Conservation (phyloP, 2,797 vertebrate genomes). For the Falco novaeseelandiae region DNA sequence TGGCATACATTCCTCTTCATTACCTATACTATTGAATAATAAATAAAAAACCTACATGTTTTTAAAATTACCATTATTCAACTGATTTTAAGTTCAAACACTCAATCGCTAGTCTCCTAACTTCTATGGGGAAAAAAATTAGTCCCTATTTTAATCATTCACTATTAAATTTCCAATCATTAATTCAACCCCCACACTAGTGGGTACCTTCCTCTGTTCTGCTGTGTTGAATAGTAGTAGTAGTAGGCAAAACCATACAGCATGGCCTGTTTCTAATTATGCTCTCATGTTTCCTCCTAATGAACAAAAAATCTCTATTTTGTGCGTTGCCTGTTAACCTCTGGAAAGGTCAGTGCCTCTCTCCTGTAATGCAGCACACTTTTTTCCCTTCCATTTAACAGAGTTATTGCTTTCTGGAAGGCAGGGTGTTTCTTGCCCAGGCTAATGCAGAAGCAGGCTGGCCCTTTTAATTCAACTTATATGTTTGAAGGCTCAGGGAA, state of each 20-base stretch:
- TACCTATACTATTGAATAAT: neutral
- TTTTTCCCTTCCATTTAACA: neutral
- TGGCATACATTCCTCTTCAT: neutral
- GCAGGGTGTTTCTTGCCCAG: neutral
- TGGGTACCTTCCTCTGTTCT: neutral
- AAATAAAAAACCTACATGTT: neutral
- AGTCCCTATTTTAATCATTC: neutral
- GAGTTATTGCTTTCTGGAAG: neutral
- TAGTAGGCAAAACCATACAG: neutral
- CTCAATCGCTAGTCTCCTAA: neutral
- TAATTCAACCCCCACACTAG: neutral
- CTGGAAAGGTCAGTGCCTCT: neutral
- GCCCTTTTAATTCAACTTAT: neutral
- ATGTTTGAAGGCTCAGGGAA: neutral
- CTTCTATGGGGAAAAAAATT: neutral
- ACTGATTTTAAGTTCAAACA: neutral
- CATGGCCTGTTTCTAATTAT: slow-evolving; percentile 45
- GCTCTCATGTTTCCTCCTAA: slow-evolving; percentile 25
- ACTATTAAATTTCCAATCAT: neutral
- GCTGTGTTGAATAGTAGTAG: neutral
- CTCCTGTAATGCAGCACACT: neutral
- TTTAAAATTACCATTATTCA: neutral
- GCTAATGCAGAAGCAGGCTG: neutral
- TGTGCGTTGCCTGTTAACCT: slow-evolving; percentile 15
- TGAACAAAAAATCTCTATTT: slow-evolving; percentile 37